Evolutionary conservation across 2,888 invertebrate species (phyloP), one percentile per base, ranked within the genome.

Genomic region (Brachynemurus nebulosus): DNA sequence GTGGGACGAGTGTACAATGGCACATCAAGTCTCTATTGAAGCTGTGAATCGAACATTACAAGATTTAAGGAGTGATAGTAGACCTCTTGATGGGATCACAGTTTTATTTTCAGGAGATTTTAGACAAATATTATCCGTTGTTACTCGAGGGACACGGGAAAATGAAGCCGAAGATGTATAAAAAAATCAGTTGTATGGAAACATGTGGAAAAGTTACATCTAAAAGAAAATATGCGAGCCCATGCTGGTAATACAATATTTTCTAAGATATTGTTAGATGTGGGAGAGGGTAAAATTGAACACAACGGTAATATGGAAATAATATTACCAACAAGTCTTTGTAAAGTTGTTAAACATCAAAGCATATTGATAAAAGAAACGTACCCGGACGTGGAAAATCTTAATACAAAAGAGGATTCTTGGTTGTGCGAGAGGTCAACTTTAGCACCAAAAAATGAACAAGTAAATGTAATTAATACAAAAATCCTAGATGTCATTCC

Each of bases 1-100:
- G 11, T 55, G 52, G 56, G 55, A 59, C 43, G 53, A 59, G 40
- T 45, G 48, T 21, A 50, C 53, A 3, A 54, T 58, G 54, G 40
- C 50, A 9, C 50, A 53, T 40, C 42, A 50, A 40, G 11, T 23
- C 11, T 23, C 25, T 23, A 23, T 23, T 8, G 27, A 57, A 42
- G 52, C 56, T 17, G 34, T n/a, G n/a, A n/a, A n/a, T n/a, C n/a
- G 55, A 2, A 50, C 51, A 16, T 19, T 48, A 12, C 35, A 39
- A 21, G 47, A 45, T 18, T 9, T 50, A 1, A 27, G 39, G 12
- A 36, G 18, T 23, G 44, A 42, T 21, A 50, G 27, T 36, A 48
- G 47, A 34, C 30, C 45, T 21, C 45, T 49, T 44, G 50, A 50
- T 17, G 50, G 52, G 19, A 34, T 46, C 12, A 38, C 46, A 8